These are phyloP conservation scores for Agriopis marginaria DNA, from an alignment of 2,888 invertebrate species.

Conservation along the genomic window DNA sequence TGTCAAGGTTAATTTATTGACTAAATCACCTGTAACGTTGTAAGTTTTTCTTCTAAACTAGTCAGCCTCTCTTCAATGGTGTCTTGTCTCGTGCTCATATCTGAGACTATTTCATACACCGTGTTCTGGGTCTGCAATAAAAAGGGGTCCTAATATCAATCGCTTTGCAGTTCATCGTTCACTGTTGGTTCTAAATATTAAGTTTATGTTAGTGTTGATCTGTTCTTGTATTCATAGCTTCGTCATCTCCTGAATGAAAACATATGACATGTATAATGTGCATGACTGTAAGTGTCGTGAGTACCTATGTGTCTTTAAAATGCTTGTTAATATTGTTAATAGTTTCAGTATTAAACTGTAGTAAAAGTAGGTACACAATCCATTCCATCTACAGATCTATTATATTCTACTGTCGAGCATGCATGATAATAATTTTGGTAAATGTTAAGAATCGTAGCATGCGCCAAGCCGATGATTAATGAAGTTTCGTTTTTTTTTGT, in stretches of 20 bases:
- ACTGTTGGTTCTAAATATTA: slow-evolving; percentile 65
- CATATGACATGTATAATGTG: slow-evolving; percentile 45
- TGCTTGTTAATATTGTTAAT: slow-evolving; percentile 1
- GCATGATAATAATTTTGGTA: slow-evolving; percentile 30
- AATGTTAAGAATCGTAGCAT: slow-evolving; percentile 43
- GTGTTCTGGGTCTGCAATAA: slow-evolving; percentile 97
- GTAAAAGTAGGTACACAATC: not conserved
- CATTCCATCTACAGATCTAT: slow-evolving; percentile 28
- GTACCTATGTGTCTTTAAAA: slow-evolving; percentile 7
- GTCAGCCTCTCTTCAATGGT: slow-evolving; percentile 96
- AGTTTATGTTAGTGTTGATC: slow-evolving; percentile 59
- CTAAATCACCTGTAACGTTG: slow-evolving; percentile 90
- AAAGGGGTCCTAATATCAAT: slow-evolving; percentile 86
- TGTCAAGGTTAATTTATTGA: not conserved
- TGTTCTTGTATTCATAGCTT: slow-evolving; percentile 47
- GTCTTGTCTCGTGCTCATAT: slow-evolving; percentile 98
- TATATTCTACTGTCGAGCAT: slow-evolving; percentile 39
- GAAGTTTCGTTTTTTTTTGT: slow-evolving; percentile 30
- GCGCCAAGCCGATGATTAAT: slow-evolving; percentile 60
- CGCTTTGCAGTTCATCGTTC: slow-evolving; percentile 78
- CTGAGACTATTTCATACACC: slow-evolving; percentile 99
- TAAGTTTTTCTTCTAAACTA: slow-evolving; percentile 96
- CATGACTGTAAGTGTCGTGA: slow-evolving; percentile 44
- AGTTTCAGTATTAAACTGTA: slow-evolving; percentile 1
- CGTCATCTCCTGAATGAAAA: slow-evolving; percentile 37